Evolutionary conservation across 2,113 vertebrate genomes (phyloP).

Genomic region (Pseudolaguvia tuberculata): DNA sequence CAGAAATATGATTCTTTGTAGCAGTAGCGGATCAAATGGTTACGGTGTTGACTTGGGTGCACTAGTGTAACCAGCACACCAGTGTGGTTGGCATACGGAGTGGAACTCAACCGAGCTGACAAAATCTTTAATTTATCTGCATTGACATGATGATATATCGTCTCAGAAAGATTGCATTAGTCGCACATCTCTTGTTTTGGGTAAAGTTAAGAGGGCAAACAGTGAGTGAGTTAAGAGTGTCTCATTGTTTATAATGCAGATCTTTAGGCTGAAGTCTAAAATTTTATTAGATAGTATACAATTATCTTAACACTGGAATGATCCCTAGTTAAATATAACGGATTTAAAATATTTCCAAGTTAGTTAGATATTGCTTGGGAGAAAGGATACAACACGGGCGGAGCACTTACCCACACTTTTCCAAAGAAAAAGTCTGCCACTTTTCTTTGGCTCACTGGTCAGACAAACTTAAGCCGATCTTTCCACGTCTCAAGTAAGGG

Average conservation of each 20-base stretch:
- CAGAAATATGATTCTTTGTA: too few species aligned
- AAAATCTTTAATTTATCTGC: not conserved
- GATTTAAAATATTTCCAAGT: slow-evolving; percentile 48
- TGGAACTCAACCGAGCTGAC: not conserved
- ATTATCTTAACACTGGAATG: slow-evolving; percentile 4
- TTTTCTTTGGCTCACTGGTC: slow-evolving; percentile 25
- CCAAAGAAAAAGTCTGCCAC: slow-evolving; percentile 43
- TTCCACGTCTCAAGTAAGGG: slow-evolving; percentile 24
- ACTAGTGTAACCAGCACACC: not conserved
- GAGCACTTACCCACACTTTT: slow-evolving; percentile 43
- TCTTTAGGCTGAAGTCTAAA: not conserved
- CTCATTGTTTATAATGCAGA: slow-evolving; percentile 6
- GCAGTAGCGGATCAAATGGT: too few species aligned
- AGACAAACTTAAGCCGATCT: slow-evolving; percentile 1
- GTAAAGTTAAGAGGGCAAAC: not conserved
- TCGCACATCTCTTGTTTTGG: not conserved
- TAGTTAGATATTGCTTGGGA: slow-evolving; percentile 54
- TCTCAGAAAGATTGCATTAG: not conserved
- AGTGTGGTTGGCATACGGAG: too few species aligned
- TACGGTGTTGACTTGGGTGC: not conserved
- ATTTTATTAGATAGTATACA: not conserved
- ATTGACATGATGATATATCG: not conserved
- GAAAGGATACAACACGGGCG: slow-evolving; percentile 48
- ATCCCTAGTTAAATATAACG: slow-evolving; percentile 46
- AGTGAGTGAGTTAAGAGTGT: not conserved